Evolutionary conservation across 2,797 vertebrate species (phyloP), one percentile per base, ranked within the genome.

Genomic region (Betta splendens): DNA sequence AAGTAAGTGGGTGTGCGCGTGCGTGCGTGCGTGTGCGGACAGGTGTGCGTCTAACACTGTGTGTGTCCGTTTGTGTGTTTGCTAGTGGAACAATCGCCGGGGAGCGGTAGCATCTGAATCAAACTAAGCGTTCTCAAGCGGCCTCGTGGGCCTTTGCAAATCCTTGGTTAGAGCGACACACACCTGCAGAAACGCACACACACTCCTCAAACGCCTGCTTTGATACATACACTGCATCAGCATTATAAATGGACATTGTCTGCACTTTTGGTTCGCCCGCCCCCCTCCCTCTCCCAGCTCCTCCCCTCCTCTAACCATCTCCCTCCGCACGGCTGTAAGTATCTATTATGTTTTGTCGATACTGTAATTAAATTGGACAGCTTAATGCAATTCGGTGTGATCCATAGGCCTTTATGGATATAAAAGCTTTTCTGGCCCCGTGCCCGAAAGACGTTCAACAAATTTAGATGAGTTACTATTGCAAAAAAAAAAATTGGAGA

Each of bases 291-390:
- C 21, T n/a, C 17, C 42, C 36, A 43, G 33, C 65, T 69, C 63
- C 12, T 44, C 57, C 52, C 76, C 73, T 72, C 62, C 71, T 82
- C 74, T 66, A 50, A 48, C 83, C 85, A 84, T 84, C 66, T 66
- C 77, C 84, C 85, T 80, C 59, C 55, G 38, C 75, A 68, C 61
- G 71, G 80, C 86, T 86, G 90, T 92, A 95, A 90, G 83, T 95
- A 96, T 98, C 95, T 97, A 98, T 98, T 98, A 98, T 94, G 94
- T 93, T 94, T 91, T 94, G 95, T 96, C 95, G 93, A 98, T 98
- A 97, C 93, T 89, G 94, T 97, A 98, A 98, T 98, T 95, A 97
- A 98, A 98, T 98, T 93, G 93, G 93, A 95, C 92, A 91, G 90
- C 89, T 92, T 95, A 98, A 98, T 94, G 93, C 94, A 95, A 98